Percentiles rank a stretch among this genome's conserved stretches.
Evolutionary conservation across 2,888 invertebrate species (phyloP).

Genomic region (Melolontha melolontha): DNA sequence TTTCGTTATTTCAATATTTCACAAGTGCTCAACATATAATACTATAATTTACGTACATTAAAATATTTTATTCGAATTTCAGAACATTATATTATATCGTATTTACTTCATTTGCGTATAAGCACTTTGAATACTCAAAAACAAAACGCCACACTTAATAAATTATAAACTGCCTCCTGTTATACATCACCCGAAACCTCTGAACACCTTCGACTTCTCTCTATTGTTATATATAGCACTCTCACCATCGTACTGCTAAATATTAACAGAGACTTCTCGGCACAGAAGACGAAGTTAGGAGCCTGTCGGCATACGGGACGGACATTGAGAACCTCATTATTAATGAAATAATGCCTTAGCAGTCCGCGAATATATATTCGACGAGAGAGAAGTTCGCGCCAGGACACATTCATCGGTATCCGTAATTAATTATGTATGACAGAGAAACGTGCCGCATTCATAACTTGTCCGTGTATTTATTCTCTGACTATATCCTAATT

Average conservation of each 20-base stretch:
- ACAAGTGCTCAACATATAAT: too few species aligned
- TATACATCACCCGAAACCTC: not conserved
- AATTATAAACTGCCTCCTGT: too few species aligned
- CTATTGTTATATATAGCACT: conserved; percentile 7
- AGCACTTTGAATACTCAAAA: too few species aligned
- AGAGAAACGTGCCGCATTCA: conserved; percentile 32
- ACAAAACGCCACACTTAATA: too few species aligned
- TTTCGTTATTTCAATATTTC: too few species aligned
- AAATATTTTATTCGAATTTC: too few species aligned
- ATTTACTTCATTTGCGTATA: too few species aligned
- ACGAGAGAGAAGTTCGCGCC: conserved; percentile 1
- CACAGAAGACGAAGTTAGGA: conserved; percentile 15
- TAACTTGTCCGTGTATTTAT: conserved; percentile 30
- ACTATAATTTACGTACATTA: too few species aligned
- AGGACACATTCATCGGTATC: conserved; percentile 27
- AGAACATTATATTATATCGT: too few species aligned
- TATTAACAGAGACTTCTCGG: conserved; percentile 17
- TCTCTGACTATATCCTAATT: conserved; percentile 19
- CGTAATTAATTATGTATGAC: conserved; percentile 38
- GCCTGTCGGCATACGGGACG: not conserved
- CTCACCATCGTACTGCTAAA: conserved; percentile 3
- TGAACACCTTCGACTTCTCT: conserved; percentile 1
- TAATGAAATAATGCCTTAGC: conserved; percentile 16
- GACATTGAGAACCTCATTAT: conserved; percentile 20
- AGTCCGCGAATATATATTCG: conserved; percentile 2